Conservation (phyloP, 2,888 invertebrate genomes). For the Diarsia brunnea region DNA sequence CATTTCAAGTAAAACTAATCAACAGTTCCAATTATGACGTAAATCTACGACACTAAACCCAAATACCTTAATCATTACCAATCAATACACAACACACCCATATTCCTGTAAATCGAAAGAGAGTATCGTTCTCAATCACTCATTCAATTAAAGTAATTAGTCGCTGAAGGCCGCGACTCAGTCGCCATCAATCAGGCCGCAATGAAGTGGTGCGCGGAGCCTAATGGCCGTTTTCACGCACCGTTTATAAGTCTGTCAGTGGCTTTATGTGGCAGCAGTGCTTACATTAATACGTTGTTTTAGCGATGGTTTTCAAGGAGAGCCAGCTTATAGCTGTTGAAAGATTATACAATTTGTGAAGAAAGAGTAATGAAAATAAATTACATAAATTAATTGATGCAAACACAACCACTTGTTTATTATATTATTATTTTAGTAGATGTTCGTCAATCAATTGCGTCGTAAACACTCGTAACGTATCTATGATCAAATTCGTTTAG, state of each 20-base stretch:
- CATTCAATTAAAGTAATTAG: slow-evolving; percentile 55
- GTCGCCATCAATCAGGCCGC: slow-evolving; percentile 46
- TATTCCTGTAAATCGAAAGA: slow-evolving; percentile 26
- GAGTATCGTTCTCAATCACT: slow-evolving; percentile 24
- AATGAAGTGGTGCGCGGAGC: slow-evolving; percentile 42
- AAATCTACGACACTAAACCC: neutral
- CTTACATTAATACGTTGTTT: slow-evolving; percentile 27
- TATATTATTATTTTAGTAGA: no score
- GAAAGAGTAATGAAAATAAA: neutral
- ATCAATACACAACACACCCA: slow-evolving; percentile 28
- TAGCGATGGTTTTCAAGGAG: neutral
- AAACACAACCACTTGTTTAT: neutral
- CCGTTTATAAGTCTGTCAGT: slow-evolving; percentile 39
- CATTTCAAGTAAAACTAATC: neutral
- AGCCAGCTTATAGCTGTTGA: neutral
- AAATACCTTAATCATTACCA: neutral
- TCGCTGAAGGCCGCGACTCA: slow-evolving; percentile 36
- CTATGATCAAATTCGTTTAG: neutral
- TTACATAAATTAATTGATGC: neutral
- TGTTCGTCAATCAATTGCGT: neutral
- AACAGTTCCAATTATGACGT: neutral
- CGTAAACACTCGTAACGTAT: no score
- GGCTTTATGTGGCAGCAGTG: slow-evolving; percentile 8
- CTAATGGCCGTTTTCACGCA: slow-evolving; percentile 56
- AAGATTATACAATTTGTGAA: neutral